A percentile compares a stretch with the other conserved stretches of the same genome.
phyloP scores from a whole-genome alignment of 2,797 vertebrate genomes.

The Sylvia borin region DNA sequence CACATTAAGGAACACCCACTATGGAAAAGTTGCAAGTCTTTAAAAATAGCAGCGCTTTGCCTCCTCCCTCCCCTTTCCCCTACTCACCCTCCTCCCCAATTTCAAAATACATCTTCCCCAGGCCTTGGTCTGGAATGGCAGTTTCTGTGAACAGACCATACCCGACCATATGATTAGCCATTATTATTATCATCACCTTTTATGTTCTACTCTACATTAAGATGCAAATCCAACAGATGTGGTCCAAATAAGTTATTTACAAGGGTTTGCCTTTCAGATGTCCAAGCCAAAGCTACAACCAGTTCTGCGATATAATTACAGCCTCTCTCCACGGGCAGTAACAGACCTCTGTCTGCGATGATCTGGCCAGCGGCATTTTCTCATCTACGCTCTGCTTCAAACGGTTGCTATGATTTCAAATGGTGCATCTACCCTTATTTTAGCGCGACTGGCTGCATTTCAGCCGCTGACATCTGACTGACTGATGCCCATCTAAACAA shows the following conservation, averaged over 20 bases:
- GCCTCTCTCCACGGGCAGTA: not conserved
- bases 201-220: not conserved
- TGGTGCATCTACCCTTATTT: not conserved
- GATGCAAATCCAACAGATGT: not conserved
- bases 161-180: not conserved
- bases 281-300: constrained; percentile 17
- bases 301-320: not conserved
- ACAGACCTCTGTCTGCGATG: not conserved
- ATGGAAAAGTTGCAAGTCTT: not conserved
- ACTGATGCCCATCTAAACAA: not conserved
- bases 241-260: not conserved
- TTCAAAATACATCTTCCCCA: constrained; percentile 38
- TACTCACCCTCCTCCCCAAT: constrained; percentile 33
- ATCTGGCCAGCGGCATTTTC: constrained; percentile 19
- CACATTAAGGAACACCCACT: not conserved
- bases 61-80: constrained; percentile 22
- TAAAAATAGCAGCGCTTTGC: not conserved
- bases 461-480: not conserved
- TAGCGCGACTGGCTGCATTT: not conserved
- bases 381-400: not conserved
- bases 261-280: not conserved
- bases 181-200: not conserved
- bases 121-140: constrained; percentile 27
- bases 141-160: constrained; percentile 16
- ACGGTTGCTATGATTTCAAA: not conserved